These are phyloP conservation scores for Podarcis raffonei DNA, from an alignment of 2,113 vertebrate species.

Conservation along the genomic window DNA sequence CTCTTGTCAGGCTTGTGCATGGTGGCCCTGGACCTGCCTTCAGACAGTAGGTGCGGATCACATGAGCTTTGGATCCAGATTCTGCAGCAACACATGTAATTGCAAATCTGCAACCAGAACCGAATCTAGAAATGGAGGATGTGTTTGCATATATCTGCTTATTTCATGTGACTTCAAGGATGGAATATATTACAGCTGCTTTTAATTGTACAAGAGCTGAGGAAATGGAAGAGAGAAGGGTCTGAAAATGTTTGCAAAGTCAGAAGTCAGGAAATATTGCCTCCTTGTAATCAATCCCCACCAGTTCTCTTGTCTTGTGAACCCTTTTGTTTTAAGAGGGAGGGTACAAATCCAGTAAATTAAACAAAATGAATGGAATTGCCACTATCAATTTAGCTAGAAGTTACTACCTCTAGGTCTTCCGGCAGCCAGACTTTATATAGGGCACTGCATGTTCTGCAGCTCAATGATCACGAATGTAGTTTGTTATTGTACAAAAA, in stretches of 20 bases:
- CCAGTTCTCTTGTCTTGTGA: not conserved
- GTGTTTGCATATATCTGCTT: not conserved
- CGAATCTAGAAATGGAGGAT: not conserved
- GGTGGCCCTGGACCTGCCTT: not conserved
- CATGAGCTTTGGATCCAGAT: not conserved
- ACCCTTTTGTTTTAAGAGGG: not conserved
- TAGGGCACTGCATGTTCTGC: not conserved
- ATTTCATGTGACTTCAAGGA: not conserved
- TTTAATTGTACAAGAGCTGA: not conserved
- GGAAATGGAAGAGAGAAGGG: not conserved
- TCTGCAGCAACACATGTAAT: not conserved
- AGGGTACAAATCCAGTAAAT: not conserved
- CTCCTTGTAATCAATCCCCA: not conserved
- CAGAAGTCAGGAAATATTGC: not conserved
- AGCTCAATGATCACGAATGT: not conserved
- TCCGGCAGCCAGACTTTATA: not conserved
- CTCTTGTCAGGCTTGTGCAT: too few species aligned
- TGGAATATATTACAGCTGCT: not conserved
- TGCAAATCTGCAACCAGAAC: not conserved
- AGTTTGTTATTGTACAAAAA: not conserved
- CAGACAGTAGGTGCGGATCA: not conserved
- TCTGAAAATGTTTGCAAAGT: not conserved
- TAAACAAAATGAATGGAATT: not conserved
- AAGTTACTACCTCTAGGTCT: not conserved
- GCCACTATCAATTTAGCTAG: not conserved